Percentiles rank a stretch among this genome's conserved stretches.
phyloP scores from a whole-genome alignment of 64 coral and sea anemone genomes.

The Porites australiensis region DNA sequence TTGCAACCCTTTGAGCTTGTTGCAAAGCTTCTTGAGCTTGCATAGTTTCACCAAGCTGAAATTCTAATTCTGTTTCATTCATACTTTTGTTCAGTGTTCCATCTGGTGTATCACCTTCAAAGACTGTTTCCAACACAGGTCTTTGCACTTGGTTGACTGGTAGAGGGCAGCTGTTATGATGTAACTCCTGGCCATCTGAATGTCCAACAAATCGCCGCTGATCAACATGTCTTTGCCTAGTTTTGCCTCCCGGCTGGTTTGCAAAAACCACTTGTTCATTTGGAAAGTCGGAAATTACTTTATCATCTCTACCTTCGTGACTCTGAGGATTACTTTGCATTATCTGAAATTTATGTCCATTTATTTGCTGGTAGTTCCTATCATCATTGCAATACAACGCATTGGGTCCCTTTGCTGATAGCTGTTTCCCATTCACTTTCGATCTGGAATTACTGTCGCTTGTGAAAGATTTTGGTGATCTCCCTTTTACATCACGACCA shows the following conservation, averaged over 20 bases:
- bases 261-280: not conserved
- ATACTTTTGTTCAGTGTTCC: conserved; percentile 27
- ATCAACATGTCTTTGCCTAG: not conserved
- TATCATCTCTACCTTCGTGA: not conserved
- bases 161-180: not conserved
- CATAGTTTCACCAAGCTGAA: not conserved
- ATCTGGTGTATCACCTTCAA: conserved; percentile 19
- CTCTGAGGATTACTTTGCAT: not conserved
- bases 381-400: not conserved
- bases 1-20: not conserved
- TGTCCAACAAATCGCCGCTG: not conserved
- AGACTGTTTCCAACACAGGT: conserved; percentile 5
- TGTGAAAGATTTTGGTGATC: not conserved
- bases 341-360: not conserved
- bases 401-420: not conserved
- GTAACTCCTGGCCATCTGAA: not conserved
- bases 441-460: not conserved
- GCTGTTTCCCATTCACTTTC: not conserved
- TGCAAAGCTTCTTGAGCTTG: not conserved
- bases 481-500: not conserved
- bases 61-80: not conserved
- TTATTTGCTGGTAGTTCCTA: not conserved
- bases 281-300: not conserved
- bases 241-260: not conserved
- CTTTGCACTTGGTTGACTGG: not conserved